These are phyloP conservation scores for Ostrea edulis DNA, from an alignment of 1,140 invertebrate genomes.

Conservation along the genomic window DNA sequence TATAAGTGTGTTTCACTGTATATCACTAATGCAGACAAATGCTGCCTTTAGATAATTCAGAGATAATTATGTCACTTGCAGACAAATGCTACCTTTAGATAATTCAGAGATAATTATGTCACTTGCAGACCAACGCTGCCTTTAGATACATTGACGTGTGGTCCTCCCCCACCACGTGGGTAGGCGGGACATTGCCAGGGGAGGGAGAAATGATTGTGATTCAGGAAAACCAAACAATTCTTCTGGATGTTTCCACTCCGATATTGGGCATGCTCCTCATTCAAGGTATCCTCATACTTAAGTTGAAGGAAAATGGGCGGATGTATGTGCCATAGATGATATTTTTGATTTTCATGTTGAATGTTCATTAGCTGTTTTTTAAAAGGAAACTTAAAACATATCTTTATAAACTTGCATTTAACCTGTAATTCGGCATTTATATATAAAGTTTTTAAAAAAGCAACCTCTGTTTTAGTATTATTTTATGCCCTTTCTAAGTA, in stretches of 20 bases:
- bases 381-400: too few species aligned
- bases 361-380: too few species aligned
- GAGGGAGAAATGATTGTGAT: constrained; percentile 72
- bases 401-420: too few species aligned
- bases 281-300: constrained; percentile 58
- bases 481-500: too few species aligned
- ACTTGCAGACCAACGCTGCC: constrained; percentile 15
- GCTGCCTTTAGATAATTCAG: constrained; percentile 49
- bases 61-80: too few species aligned
- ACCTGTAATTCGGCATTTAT: too few species aligned
- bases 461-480: too few species aligned
- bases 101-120: constrained; percentile 34
- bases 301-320: not conserved
- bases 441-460: too few species aligned
- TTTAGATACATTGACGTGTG: constrained; percentile 72
- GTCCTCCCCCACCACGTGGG: constrained; percentile 71
- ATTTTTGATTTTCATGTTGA: too few species aligned
- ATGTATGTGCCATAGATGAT: too few species aligned
- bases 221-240: constrained; percentile 60
- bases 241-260: constrained; percentile 69
- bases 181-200: constrained; percentile 59
- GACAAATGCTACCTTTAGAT: constrained; percentile 24
- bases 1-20: too few species aligned
- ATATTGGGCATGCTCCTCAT: constrained; percentile 68
- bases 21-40: too few species aligned